Percentiles rank a stretch among this genome's conserved stretches.
Conservation (phyloP, 2,113 vertebrate species). For the Solenodon paradoxus region DNA sequence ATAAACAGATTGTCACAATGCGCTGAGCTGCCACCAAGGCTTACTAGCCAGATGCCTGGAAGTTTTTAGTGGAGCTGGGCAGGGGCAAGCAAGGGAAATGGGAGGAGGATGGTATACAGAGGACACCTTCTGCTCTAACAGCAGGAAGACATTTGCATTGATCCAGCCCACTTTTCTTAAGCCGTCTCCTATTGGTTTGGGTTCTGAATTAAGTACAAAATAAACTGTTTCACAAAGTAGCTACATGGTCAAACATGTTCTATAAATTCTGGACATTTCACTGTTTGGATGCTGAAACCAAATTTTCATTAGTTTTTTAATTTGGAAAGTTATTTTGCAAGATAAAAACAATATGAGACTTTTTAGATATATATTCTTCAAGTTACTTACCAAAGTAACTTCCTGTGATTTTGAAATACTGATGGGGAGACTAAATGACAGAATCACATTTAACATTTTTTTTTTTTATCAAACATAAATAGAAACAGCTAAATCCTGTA, state of each 20-base stretch:
- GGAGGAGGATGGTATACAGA: neutral
- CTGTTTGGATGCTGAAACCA: neutral
- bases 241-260: neutral
- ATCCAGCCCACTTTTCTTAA: neutral
- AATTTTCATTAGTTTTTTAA: neutral
- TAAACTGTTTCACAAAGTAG: neutral
- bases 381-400: neutral
- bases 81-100: too few relatives aligned
- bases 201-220: slow-evolving; percentile 22
- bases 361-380: neutral
- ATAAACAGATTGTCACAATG: neutral
- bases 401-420: neutral
- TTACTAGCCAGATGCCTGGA: neutral
- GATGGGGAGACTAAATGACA: neutral
- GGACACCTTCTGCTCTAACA: neutral
- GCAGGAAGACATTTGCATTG: neutral
- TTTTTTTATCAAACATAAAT: neutral
- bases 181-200: neutral
- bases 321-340: neutral
- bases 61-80: neutral
- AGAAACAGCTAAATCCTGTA: neutral
- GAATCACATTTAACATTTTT: neutral
- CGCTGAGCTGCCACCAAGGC: neutral
- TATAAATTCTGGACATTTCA: neutral
- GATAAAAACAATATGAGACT: neutral